Evolutionary conservation across 2,888 invertebrate genomes (phyloP).

Genomic region (Tethea ocularis): DNA sequence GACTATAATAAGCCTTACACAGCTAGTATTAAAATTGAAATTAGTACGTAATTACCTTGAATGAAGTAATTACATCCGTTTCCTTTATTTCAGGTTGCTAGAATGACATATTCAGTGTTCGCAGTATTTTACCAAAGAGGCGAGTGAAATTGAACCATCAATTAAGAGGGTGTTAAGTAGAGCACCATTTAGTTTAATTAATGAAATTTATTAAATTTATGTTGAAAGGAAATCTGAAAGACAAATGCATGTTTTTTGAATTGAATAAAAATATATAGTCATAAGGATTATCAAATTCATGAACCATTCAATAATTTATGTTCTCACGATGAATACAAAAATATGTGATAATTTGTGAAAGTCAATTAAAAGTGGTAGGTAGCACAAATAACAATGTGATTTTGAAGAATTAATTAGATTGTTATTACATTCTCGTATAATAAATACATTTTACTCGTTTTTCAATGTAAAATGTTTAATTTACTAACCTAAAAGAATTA

Average conservation of each 20-base stretch:
- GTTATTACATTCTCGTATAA: no score
- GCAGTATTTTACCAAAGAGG: constrained; percentile 74
- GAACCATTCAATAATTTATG: no score
- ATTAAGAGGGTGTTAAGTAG: constrained; percentile 4
- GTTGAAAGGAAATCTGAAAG: not conserved
- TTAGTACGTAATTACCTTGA: no score
- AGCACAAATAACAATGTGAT: no score
- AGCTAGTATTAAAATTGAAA: not conserved
- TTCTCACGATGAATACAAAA: no score
- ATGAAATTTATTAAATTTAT: not conserved
- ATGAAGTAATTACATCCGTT: no score
- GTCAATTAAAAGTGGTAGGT: no score
- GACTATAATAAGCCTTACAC: no score
- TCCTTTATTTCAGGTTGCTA: constrained; percentile 59
- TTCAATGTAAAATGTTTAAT: not conserved
- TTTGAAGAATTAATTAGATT: no score
- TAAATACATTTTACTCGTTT: not conserved
- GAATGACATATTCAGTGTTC: constrained; percentile 73
- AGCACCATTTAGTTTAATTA: constrained; percentile 10
- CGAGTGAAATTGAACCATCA: constrained; percentile 26
- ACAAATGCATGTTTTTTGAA: constrained; percentile 3
- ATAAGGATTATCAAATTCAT: no score
- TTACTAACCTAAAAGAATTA: not conserved
- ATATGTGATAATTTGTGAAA: no score
- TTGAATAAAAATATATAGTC: constrained; percentile 4